Evolutionary conservation across 2,888 invertebrate genomes (phyloP), one percentile per base, ranked within the genome.

Genomic region (Melolontha melolontha): DNA sequence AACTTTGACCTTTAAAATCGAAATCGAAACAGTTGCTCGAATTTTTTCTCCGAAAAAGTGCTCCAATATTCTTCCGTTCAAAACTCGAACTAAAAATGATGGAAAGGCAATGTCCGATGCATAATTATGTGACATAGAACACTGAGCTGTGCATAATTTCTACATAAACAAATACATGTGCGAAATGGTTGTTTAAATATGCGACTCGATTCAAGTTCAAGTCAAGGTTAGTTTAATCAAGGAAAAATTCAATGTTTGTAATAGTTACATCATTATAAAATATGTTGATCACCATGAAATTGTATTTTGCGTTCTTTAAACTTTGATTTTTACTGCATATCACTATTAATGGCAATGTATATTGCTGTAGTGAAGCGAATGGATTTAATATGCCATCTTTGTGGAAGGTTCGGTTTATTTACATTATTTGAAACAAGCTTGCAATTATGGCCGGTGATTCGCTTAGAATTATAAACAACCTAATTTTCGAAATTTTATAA

Each of bases 1-100:
- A 80, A 79, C 80, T 80, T 78, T 80, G 80, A 80, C 80, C 80
- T 81, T 79, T 78, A 73, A 67, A 71, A 73, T 69, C 70, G 68
- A 68, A 68, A 68, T 63, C 57, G 64, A 64, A 68, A 68, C 59
- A 34, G 47, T 62, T 12, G 42, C 42, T 49, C 39, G 44, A 49
- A 40, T 47, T 70, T 71, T 73, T 71, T 42, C 17, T 12, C 40
- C 16, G 41, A 51, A 51, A 40, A 22, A 63, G 63, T 64, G 51
- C 51, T n/a, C 50, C 44, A 14, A n/a, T 39, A 54, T 8, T 7
- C 14, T 12, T 44, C 44, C 44, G 34, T 10, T 6, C 6, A 34
- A 34, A 34, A 8, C 34, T 34, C 34, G 34, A 34, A 34, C 8
- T n/a, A 4, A 6, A 14, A 4, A 27, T 6, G 16, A n/a, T 27